A percentile compares a stretch with the other conserved stretches of the same genome.
Evolutionary conservation across 2,888 invertebrate species (phyloP).

Genomic region (Lamellibrachia columna): DNA sequence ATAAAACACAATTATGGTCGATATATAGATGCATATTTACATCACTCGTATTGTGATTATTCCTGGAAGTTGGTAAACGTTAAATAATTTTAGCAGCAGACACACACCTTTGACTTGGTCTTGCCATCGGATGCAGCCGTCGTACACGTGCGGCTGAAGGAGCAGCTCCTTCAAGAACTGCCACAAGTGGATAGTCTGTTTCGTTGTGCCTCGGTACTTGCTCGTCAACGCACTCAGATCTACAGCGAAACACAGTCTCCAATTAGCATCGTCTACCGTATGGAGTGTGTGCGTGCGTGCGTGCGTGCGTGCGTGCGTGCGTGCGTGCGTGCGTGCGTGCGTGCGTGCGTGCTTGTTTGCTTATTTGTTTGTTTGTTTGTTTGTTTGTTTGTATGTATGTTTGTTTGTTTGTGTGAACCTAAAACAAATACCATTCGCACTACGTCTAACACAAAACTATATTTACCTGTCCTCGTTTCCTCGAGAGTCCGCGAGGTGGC

Average conservation of each 20-base stretch:
- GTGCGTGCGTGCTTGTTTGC: too few relatives aligned
- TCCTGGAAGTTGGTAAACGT: too few relatives aligned
- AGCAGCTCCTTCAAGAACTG: constrained; percentile 97
- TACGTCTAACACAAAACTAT: not conserved
- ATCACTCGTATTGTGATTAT: too few relatives aligned
- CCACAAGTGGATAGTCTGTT: constrained; percentile 87
- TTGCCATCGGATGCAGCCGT: constrained; percentile 96
- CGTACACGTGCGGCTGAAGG: constrained; percentile 85
- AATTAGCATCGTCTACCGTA: not conserved
- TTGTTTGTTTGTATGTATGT: too few relatives aligned
- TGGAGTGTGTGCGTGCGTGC: not conserved
- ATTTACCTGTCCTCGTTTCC: not conserved
- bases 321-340: too few relatives aligned
- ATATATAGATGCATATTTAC: too few relatives aligned
- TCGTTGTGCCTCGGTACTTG: not conserved
- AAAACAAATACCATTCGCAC: not conserved
- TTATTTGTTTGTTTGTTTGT: too few relatives aligned
- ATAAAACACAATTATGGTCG: not conserved
- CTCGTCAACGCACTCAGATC: not conserved
- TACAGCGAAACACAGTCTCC: not conserved
- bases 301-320: too few relatives aligned
- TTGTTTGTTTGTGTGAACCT: too few relatives aligned
- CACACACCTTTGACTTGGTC: constrained; percentile 83
- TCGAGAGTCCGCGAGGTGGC: not conserved
- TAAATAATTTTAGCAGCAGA: not conserved